Percentiles rank a stretch among this genome's conserved stretches.
Conservation (phyloP, 2,113 vertebrate genomes). For the Erythrocercus mccallii region DNA sequence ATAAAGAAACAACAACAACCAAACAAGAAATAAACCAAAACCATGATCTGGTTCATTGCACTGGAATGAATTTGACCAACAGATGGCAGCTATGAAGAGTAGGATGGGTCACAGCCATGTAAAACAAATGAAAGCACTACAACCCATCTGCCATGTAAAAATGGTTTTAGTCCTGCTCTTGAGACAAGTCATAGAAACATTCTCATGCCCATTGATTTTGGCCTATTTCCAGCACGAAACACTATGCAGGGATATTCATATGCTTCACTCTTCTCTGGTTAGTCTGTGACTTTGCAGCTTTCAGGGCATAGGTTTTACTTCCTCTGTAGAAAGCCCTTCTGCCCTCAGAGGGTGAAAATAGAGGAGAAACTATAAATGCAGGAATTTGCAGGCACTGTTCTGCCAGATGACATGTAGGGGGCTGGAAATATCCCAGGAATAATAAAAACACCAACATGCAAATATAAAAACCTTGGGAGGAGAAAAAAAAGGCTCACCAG, state of each 20-base stretch:
- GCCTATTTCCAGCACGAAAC: background rate
- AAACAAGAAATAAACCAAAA: background rate
- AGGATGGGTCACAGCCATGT: background rate
- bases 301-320: background rate
- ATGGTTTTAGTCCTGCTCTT: background rate
- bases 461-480: background rate
- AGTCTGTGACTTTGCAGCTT: background rate
- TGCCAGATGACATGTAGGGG: background rate
- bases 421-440: background rate
- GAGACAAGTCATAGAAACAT: background rate
- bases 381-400: background rate
- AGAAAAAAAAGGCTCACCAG: background rate
- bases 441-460: background rate
- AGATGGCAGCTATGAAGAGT: slow-evolving; percentile 28
- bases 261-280: background rate
- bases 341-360: background rate
- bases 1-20: background rate
- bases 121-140: background rate
- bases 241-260: background rate
- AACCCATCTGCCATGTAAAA: slow-evolving; percentile 1
- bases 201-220: background rate
- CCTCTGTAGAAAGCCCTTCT: background rate
- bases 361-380: background rate
- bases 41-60: background rate
- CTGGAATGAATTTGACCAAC: slow-evolving; percentile 24